Evolutionary conservation across 2,113 vertebrate species (phyloP).

Genomic region (Mastomys natalensis): DNA sequence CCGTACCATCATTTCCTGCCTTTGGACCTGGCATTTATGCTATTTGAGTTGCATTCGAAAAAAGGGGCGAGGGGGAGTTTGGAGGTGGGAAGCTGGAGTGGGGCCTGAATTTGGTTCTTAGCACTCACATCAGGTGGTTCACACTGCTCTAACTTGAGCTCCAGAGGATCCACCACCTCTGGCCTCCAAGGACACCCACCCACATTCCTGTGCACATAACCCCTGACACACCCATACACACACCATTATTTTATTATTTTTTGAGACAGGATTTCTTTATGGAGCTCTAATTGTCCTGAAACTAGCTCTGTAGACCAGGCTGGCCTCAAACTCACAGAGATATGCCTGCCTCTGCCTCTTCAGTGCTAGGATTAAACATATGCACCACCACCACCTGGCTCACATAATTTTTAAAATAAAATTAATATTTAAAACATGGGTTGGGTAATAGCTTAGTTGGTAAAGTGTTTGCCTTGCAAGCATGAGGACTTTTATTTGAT

Average conservation of each 20-base stretch:
- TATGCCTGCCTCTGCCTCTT: neutral
- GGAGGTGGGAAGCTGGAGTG: fast-evolving
- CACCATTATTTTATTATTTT: neutral
- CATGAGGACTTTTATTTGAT: neutral
- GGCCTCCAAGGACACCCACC: neutral
- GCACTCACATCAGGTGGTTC: neutral
- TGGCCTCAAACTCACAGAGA: neutral
- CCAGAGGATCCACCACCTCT: neutral
- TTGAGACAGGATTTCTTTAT: neutral
- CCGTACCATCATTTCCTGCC: neutral
- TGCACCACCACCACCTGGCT: neutral
- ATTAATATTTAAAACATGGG: neutral
- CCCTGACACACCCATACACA: neutral
- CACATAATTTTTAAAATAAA: neutral
- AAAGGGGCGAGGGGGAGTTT: fast-evolving
- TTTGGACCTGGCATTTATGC: neutral
- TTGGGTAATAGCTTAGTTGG: neutral
- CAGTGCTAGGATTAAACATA: neutral
- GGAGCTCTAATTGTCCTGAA: neutral
- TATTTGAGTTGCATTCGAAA: neutral
- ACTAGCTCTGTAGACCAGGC: neutral
- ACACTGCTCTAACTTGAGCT: neutral
- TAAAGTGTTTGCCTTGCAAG: neutral
- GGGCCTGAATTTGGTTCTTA: neutral
- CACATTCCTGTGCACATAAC: neutral